Evolutionary conservation across 1,140 invertebrate species (phyloP).

Genomic region (Lepidurus arcticus): DNA sequence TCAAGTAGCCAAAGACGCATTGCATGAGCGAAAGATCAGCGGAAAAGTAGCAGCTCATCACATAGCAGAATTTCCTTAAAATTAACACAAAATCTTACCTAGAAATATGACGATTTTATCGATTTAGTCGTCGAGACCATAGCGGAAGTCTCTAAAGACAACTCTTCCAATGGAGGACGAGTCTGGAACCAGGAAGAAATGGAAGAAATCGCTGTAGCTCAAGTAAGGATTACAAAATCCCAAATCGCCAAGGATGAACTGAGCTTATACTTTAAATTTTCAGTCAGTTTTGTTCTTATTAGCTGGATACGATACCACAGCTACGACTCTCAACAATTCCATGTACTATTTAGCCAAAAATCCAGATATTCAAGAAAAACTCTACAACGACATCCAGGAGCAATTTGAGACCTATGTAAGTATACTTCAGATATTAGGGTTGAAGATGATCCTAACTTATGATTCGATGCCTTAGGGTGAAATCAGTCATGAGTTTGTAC

Average conservation of each 20-base stretch:
- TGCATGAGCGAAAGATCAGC: slow-evolving; percentile 3
- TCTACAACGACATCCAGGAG: slow-evolving; percentile 42
- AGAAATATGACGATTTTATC: slow-evolving; percentile 32
- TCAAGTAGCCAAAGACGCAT: not conserved
- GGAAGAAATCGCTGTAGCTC: slow-evolving; percentile 27
- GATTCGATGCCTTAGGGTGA: slow-evolving; percentile 43
- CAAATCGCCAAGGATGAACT: not conserved
- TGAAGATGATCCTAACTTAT: not conserved
- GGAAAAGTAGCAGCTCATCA: not conserved
- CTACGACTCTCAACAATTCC: slow-evolving; percentile 58
- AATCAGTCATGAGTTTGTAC: slow-evolving; percentile 56
- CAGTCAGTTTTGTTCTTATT: slow-evolving; percentile 64
- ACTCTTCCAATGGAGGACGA: not conserved
- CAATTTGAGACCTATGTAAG: slow-evolving; percentile 33
- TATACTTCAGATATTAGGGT: not conserved
- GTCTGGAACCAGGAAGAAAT: slow-evolving; percentile 29
- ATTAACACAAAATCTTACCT: not conserved
- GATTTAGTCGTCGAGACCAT: slow-evolving; percentile 24
- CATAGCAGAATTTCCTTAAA: not conserved
- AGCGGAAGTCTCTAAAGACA: slow-evolving; percentile 13
- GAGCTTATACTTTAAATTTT: not conserved
- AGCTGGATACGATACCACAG: slow-evolving; percentile 72
- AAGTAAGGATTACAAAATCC: not conserved
- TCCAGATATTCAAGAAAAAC: slow-evolving; percentile 50
- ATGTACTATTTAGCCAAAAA: slow-evolving; percentile 61